Percentiles rank a stretch among this genome's conserved stretches.
Evolutionary conservation across 2,888 invertebrate genomes (phyloP).

Genomic region (Syrphus vitripennis): DNA sequence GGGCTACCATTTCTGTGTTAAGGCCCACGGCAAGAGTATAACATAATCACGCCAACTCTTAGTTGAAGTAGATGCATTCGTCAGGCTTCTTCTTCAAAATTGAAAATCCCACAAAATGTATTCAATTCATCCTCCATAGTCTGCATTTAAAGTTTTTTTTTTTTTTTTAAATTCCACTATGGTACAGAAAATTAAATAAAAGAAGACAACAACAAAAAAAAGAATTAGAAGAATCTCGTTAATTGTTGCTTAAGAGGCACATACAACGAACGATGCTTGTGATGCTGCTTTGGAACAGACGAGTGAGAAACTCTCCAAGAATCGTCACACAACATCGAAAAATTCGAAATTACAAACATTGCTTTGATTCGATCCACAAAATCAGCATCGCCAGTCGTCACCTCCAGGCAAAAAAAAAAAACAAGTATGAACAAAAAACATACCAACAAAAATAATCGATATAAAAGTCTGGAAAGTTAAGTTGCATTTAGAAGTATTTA

Average conservation of each 20-base stretch:
- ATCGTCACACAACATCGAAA: slow-evolving; percentile 29
- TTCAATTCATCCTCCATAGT: neutral
- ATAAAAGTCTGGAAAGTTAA: neutral
- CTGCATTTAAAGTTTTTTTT: neutral
- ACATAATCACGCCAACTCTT: slow-evolving; percentile 1
- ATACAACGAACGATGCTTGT: neutral
- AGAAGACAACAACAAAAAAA: neutral
- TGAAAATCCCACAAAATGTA: slow-evolving; percentile 1
- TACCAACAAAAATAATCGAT: neutral
- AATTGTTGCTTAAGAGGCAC: slow-evolving; percentile 60
- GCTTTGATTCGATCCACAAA: slow-evolving; percentile 47
- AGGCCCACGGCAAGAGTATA: slow-evolving; percentile 3
- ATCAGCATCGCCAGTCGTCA: slow-evolving; percentile 30
- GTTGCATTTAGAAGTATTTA: neutral
- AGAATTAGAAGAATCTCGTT: slow-evolving; percentile 46
- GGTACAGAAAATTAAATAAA: neutral
- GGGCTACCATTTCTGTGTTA: neutral
- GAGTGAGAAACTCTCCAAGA: slow-evolving; percentile 44
- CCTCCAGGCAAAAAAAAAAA: neutral
- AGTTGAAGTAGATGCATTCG: neutral
- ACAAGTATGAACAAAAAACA: neutral
- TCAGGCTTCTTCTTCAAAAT: slow-evolving; percentile 13
- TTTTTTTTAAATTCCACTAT: neutral
- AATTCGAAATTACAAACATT: slow-evolving; percentile 26
- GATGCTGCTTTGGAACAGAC: neutral